Conservation (phyloP, 2,113 vertebrate species). For the Sceloporus undulatus region DNA sequence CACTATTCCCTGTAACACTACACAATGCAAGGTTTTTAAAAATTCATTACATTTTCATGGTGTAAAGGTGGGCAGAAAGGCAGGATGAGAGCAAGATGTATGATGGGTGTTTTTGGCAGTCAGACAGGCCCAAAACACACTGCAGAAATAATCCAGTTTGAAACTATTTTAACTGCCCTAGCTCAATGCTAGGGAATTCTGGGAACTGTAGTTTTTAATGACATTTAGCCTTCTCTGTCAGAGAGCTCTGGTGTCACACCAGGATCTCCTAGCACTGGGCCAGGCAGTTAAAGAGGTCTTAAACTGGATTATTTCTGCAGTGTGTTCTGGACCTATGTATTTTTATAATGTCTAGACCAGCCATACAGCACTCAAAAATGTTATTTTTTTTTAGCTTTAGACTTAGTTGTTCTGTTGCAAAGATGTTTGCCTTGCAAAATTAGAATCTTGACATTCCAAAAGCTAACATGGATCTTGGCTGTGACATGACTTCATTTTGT, state of each 20-base stretch:
- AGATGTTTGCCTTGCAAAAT: neutral
- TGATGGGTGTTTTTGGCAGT: neutral
- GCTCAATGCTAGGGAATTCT: too few relatives aligned
- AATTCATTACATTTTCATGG: neutral
- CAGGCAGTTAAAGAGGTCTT: too few relatives aligned
- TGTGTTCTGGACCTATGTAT: neutral
- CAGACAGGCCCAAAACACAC: too few relatives aligned
- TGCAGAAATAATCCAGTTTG: too few relatives aligned
- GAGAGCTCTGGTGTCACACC: too few relatives aligned
- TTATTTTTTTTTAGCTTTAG: neutral
- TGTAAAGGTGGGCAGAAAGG: too few relatives aligned
- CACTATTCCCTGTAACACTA: neutral
- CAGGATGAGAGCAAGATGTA: neutral
- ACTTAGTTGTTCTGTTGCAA: neutral
- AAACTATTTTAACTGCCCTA: too few relatives aligned
- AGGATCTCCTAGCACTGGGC: too few relatives aligned
- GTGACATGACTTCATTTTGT: neutral
- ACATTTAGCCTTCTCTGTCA: too few relatives aligned
- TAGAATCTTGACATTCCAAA: neutral
- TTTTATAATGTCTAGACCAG: too few relatives aligned
- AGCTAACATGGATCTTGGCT: neutral
- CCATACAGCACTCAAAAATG: neutral
- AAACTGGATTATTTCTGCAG: too few relatives aligned
- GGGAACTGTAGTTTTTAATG: too few relatives aligned
- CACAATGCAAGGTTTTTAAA: neutral